These are phyloP conservation scores for Sparidentex hasta DNA, from an alignment of 2,797 vertebrate genomes.

Conservation along the genomic window DNA sequence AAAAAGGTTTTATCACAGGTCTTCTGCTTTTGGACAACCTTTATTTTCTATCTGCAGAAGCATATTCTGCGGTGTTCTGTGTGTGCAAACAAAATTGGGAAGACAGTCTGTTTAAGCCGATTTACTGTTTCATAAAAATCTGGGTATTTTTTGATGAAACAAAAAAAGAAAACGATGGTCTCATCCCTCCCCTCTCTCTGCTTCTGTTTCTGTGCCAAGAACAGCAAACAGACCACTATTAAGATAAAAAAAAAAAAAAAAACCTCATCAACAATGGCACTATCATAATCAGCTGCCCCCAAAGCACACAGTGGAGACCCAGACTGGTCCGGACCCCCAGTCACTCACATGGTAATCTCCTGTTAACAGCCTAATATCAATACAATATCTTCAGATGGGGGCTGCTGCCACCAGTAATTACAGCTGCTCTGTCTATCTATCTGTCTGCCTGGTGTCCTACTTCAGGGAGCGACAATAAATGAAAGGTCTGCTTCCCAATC, in stretches of 20 bases:
- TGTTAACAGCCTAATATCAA: slow-evolving; percentile 60
- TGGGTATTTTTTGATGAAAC: neutral
- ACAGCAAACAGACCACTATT: slow-evolving; percentile 28
- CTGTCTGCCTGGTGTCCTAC: slow-evolving; percentile 66
- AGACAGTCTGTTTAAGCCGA: slow-evolving; percentile 7
- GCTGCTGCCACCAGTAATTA: slow-evolving; percentile 49
- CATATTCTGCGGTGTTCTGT: neutral
- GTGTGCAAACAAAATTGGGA: neutral
- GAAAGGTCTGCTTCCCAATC: slow-evolving; percentile 68
- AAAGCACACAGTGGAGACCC: slow-evolving; percentile 31
- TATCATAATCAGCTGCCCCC: slow-evolving; percentile 28
- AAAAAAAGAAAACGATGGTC: neutral
- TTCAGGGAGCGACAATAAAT: slow-evolving; percentile 60
- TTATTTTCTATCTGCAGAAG: neutral
- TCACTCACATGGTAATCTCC: slow-evolving; percentile 62
- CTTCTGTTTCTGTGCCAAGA: neutral
- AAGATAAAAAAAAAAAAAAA: neutral
- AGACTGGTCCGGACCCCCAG: slow-evolving; percentile 44
- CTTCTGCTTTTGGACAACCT: neutral
- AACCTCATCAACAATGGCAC: slow-evolving; percentile 29
- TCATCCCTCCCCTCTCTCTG: neutral
- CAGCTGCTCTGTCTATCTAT: slow-evolving; percentile 57
- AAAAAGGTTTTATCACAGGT: neutral
- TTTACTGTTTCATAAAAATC: neutral
- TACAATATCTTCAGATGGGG: slow-evolving; percentile 42